These are phyloP conservation scores for Cathartes aura DNA, from an alignment of 2,113 vertebrate genomes.

Conservation along the genomic window DNA sequence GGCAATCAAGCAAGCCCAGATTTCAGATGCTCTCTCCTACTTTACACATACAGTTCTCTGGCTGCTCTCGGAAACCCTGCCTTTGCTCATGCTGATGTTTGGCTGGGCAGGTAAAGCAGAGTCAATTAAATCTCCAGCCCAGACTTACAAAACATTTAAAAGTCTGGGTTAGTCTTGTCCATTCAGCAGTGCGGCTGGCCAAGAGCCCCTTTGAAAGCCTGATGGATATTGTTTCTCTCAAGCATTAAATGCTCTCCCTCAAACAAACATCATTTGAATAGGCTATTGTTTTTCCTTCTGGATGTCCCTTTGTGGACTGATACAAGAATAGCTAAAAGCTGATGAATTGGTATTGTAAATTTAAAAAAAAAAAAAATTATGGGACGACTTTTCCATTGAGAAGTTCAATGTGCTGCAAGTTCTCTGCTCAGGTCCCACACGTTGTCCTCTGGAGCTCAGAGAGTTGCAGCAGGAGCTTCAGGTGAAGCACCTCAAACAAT, in stretches of 20 bases:
- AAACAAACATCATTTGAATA: conserved; percentile 48
- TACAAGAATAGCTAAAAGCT: conserved; percentile 54
- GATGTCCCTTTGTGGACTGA: conserved; percentile 12
- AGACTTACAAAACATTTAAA: background rate
- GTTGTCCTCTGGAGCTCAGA: background rate
- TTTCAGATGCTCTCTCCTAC: background rate
- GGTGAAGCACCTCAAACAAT: background rate
- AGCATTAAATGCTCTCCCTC: conserved; percentile 25
- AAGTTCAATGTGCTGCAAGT: background rate
- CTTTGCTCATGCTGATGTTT: fast-evolving
- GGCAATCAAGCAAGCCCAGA: background rate
- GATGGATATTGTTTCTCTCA: conserved; percentile 18
- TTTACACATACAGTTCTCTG: background rate
- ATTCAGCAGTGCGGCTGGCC: background rate
- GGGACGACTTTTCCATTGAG: background rate
- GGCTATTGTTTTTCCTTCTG: conserved; percentile 52
- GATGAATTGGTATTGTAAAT: conserved; percentile 6
- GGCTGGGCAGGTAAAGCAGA: conserved; percentile 2
- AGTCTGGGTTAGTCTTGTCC: background rate
- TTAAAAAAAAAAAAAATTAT: background rate
- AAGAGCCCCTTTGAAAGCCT: background rate
- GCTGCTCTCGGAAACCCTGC: background rate
- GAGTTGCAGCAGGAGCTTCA: background rate
- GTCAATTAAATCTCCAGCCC: background rate
- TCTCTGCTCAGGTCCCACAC: background rate